These are phyloP conservation scores for Brotula barbata DNA, from an alignment of 2,797 vertebrate genomes.

Conservation along the genomic window DNA sequence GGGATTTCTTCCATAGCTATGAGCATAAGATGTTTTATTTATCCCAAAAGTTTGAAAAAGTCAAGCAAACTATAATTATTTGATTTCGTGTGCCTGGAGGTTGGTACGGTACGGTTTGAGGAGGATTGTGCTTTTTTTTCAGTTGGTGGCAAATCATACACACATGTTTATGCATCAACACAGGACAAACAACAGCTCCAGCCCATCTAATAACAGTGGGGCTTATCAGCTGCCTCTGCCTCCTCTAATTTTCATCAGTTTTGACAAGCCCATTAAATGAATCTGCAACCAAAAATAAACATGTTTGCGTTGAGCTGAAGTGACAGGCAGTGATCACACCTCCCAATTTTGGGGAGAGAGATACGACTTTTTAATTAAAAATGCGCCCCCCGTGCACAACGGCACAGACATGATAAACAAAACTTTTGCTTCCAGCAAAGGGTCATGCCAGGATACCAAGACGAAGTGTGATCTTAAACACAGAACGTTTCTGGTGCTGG, in stretches of 20 bases:
- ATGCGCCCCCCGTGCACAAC: slow-evolving; percentile 27
- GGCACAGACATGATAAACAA: slow-evolving; percentile 49
- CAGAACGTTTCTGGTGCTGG: slow-evolving; percentile 31
- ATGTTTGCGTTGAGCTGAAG: slow-evolving; percentile 74
- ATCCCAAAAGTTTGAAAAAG: slow-evolving; percentile 45
- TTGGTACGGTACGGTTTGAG: slow-evolving; percentile 20
- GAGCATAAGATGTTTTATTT: slow-evolving; percentile 40
- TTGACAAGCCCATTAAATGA: slow-evolving; percentile 79
- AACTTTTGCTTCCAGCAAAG: slow-evolving; percentile 31
- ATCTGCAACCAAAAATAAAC: slow-evolving; percentile 75
- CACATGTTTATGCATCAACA: slow-evolving; percentile 51
- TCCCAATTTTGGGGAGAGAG: slow-evolving; percentile 54
- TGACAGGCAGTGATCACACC: slow-evolving; percentile 78
- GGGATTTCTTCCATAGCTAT: slow-evolving; percentile 8
- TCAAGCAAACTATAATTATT: slow-evolving; percentile 47
- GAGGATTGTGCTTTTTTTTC: slow-evolving; percentile 38
- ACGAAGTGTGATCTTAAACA: slow-evolving; percentile 26
- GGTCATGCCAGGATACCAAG: neutral
- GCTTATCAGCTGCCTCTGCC: slow-evolving; percentile 73
- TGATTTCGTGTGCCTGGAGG: slow-evolving; percentile 22
- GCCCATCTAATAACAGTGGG: slow-evolving; percentile 71
- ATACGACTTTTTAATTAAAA: slow-evolving; percentile 73
- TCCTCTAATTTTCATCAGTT: slow-evolving; percentile 77
- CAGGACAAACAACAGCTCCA: slow-evolving; percentile 62
- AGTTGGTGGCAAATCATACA: slow-evolving; percentile 37